Evolutionary conservation across 2,113 vertebrate genomes (phyloP).

Genomic region (Pardalotus punctatus): DNA sequence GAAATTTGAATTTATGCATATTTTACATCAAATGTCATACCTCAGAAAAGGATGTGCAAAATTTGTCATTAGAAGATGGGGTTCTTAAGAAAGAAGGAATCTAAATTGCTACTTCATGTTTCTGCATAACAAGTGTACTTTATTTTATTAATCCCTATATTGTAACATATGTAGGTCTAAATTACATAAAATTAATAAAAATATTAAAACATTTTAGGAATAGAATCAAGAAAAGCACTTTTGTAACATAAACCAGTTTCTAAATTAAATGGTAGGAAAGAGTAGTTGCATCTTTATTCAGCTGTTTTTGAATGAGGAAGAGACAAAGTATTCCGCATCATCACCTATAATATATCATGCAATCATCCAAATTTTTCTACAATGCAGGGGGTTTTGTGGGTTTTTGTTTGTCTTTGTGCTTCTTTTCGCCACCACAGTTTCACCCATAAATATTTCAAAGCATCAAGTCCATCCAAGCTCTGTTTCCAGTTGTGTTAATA

Average conservation of each 20-base stretch:
- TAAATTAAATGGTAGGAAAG: neutral
- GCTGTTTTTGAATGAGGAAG: neutral
- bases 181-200: neutral
- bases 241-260: neutral
- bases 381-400: rapidly evolving
- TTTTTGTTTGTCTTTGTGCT: neutral
- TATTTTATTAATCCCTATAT: neutral
- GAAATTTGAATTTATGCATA: neutral
- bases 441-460: neutral
- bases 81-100: neutral
- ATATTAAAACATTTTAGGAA: neutral
- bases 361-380: neutral
- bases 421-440: neutral
- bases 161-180: neutral
- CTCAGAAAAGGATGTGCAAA: neutral
- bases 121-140: neutral
- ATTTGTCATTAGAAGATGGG: neutral
- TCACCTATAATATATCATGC: neutral
- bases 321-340: neutral
- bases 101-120: neutral
- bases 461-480: neutral
- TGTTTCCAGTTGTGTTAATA: neutral
- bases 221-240: neutral
- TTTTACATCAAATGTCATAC: neutral
- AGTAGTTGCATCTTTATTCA: neutral